Conservation (phyloP, 2,888 invertebrate genomes). For the Nysson spinosus region DNA sequence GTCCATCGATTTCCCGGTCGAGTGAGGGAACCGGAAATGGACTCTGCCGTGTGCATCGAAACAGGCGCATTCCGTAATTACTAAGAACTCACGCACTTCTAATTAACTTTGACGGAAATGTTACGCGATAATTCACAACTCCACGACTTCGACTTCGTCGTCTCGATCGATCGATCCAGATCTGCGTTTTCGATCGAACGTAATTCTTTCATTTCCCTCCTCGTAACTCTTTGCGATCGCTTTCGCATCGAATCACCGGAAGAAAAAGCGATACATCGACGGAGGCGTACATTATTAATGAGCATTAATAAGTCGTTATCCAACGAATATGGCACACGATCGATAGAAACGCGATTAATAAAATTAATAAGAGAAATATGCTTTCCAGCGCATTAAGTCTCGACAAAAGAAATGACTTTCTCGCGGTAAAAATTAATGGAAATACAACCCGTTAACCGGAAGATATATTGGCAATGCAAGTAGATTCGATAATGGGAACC, state of each 20-base stretch:
- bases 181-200: too few species aligned
- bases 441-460: background rate
- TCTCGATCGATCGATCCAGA: slow-evolving; percentile 1
- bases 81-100: slow-evolving; percentile 9
- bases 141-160: too few species aligned
- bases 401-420: slow-evolving; percentile 5
- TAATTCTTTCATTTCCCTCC: background rate
- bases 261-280: background rate
- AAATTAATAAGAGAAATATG: too few species aligned
- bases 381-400: too few species aligned
- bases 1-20: background rate
- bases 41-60: slow-evolving; percentile 30
- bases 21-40: slow-evolving; percentile 29
- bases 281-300: background rate
- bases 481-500: too few species aligned
- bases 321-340: too few species aligned
- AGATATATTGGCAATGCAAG: too few species aligned
- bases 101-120: slow-evolving; percentile 16
- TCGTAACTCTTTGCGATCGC: background rate
- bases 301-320: background rate
- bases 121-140: too few species aligned
- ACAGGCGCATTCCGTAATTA: slow-evolving; percentile 28
- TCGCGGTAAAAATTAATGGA: background rate
- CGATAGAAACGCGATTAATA: too few species aligned
- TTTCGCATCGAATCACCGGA: background rate